Conservation (phyloP, 2,888 invertebrate genomes). For the Diabrotica balteata region DNA sequence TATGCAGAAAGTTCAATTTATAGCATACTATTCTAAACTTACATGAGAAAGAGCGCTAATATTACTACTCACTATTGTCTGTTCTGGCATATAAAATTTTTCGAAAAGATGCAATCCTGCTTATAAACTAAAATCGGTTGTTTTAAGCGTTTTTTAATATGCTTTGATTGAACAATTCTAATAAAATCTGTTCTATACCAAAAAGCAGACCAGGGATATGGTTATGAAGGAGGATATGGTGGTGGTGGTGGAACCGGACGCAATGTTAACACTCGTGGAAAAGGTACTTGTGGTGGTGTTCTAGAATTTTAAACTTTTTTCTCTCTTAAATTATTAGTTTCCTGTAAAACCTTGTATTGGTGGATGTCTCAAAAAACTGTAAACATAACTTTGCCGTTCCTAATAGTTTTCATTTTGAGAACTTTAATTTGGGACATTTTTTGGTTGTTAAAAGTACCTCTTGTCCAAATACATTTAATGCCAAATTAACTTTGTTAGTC, state of each 20-base stretch:
- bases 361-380: constrained; percentile 1
- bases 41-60: no score
- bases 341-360: constrained; percentile 13
- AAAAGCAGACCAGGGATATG: constrained; percentile 82
- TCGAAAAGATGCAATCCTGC: no score
- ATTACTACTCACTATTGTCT: no score
- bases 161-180: constrained; percentile 49
- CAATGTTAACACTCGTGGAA: constrained; percentile 84
- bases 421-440: no score
- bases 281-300: constrained; percentile 70
- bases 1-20: no score
- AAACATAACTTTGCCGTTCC: not conserved
- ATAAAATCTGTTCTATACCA: constrained; percentile 60
- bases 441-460: no score
- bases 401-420: not conserved
- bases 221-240: constrained; percentile 87
- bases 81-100: no score
- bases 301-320: constrained; percentile 18
- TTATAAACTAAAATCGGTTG: not conserved
- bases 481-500: no score
- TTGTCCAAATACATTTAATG: no score
- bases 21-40: no score
- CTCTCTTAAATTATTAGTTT: not conserved
- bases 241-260: constrained; percentile 75
- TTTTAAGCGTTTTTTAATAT: not conserved